Conservation (phyloP, 2,797 vertebrate genomes). For the Sparidentex hasta region DNA sequence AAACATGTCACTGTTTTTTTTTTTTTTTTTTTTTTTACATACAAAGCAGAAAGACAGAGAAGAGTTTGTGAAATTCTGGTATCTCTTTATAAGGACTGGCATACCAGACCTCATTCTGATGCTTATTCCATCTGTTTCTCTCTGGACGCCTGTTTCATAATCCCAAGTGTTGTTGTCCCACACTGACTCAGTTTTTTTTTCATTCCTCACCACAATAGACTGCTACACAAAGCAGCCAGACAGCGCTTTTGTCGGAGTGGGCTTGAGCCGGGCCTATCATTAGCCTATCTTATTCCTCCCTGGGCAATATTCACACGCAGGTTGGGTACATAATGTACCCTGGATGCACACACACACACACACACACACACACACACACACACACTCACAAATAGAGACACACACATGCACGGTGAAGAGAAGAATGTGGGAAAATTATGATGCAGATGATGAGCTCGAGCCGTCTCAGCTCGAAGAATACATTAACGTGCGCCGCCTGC, state of each 20-base stretch:
- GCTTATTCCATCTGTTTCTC: conserved; percentile 39
- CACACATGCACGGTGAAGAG: conserved; percentile 2
- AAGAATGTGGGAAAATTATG: conserved; percentile 6
- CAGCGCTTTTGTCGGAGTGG: conserved; percentile 64
- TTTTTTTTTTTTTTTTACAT: not conserved
- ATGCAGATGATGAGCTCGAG: not conserved
- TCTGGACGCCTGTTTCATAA: conserved; percentile 48
- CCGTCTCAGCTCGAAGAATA: conserved; percentile 9
- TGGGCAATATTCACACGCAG: conserved; percentile 58
- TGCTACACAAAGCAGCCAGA: conserved; percentile 64
- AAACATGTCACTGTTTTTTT: not conserved
- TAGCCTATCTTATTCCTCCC: conserved; percentile 62
- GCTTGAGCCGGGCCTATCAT: conserved; percentile 67
- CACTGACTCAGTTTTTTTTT: conserved; percentile 15
- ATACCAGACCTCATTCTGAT: conserved; percentile 30
- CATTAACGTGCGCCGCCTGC: conserved; percentile 11
- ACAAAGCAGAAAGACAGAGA: conserved; percentile 6
- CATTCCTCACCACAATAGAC: conserved; percentile 56
- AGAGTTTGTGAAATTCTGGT: not conserved
- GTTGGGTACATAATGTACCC: conserved; percentile 65
- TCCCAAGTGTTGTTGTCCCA: conserved; percentile 46
- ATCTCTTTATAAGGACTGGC: conserved; percentile 3
- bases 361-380: conserved; percentile 8
- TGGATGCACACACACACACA: conserved; percentile 9
- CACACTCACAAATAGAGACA: not conserved